Conservation (phyloP, 2,797 vertebrate genomes). For the Todus mexicanus region DNA sequence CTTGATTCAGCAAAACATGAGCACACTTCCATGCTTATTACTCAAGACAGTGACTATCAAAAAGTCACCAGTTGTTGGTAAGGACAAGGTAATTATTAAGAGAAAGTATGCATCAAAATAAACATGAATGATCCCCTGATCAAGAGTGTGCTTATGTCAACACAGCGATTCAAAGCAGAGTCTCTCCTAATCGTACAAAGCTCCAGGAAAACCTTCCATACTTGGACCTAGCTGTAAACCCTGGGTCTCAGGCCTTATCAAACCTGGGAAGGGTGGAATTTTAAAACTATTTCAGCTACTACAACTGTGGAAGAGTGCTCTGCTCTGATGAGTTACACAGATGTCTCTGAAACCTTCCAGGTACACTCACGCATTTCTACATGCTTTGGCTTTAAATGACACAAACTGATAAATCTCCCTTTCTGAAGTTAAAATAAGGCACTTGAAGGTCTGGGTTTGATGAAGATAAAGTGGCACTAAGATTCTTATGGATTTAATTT, state of each 20-base stretch:
- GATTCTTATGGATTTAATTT: not conserved
- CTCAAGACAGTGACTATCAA: not conserved
- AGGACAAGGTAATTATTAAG: not conserved
- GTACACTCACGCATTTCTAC: not conserved
- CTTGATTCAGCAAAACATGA: not conserved
- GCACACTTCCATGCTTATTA: not conserved
- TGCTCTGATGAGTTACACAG: not conserved
- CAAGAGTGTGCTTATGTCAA: not conserved
- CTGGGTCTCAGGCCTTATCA: not conserved
- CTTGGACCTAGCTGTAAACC: not conserved
- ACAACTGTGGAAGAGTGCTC: not conserved
- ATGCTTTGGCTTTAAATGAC: not conserved
- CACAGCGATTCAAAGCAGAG: not conserved
- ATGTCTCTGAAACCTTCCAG: not conserved
- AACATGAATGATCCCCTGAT: not conserved
- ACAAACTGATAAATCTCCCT: not conserved
- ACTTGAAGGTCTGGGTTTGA: not conserved
- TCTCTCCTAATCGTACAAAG: not conserved
- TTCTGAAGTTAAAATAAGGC: not conserved
- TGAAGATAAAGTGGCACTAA: not conserved
- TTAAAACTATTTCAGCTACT: not conserved
- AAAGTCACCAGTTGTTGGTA: not conserved
- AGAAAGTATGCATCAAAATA: slow-evolving; percentile 11
- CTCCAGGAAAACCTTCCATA: not conserved
- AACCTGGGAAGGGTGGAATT: not conserved